These are phyloP conservation scores for Dexiosoma caninum DNA, from an alignment of 2,888 invertebrate species.

Conservation along the genomic window DNA sequence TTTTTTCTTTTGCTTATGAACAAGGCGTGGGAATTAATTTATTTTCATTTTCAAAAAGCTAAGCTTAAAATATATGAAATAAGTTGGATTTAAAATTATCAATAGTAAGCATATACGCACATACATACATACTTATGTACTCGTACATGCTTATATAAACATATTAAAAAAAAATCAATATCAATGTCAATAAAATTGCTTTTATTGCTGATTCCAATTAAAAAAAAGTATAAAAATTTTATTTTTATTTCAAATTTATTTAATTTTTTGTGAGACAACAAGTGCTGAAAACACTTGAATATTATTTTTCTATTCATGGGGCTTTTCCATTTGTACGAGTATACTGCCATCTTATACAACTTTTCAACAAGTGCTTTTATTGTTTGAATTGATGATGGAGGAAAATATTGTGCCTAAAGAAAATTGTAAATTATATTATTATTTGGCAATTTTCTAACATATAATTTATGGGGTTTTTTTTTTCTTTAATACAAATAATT, in stretches of 20 bases:
- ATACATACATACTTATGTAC: too few relatives aligned
- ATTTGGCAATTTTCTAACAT: slow-evolving; percentile 4
- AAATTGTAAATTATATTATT: slow-evolving; percentile 1
- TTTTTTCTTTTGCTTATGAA: neutral
- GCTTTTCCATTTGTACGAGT: neutral
- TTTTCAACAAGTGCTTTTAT: slow-evolving; percentile 1
- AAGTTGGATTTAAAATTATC: neutral
- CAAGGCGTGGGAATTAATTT: slow-evolving; percentile 54
- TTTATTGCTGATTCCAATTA: neutral
- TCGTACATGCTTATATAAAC: too few relatives aligned
- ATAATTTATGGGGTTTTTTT: neutral
- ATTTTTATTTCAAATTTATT: too few relatives aligned
- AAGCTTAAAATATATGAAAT: slow-evolving; percentile 8
- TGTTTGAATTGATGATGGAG: neutral
- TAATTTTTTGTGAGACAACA: neutral
- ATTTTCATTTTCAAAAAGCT: slow-evolving; percentile 14
- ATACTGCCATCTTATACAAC: too few relatives aligned
- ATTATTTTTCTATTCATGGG: neutral
- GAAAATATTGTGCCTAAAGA: neutral
- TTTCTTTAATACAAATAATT: slow-evolving; percentile 26
- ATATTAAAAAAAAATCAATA: neutral
- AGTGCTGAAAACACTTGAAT: neutral
- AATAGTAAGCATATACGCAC: neutral
- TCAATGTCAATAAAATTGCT: neutral
- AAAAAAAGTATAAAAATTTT: neutral